Percentiles rank a stretch among this genome's conserved stretches.
These are phyloP conservation scores for Tenthredo amoena DNA, from an alignment of 2,888 invertebrate genomes.

Conservation along the genomic window DNA sequence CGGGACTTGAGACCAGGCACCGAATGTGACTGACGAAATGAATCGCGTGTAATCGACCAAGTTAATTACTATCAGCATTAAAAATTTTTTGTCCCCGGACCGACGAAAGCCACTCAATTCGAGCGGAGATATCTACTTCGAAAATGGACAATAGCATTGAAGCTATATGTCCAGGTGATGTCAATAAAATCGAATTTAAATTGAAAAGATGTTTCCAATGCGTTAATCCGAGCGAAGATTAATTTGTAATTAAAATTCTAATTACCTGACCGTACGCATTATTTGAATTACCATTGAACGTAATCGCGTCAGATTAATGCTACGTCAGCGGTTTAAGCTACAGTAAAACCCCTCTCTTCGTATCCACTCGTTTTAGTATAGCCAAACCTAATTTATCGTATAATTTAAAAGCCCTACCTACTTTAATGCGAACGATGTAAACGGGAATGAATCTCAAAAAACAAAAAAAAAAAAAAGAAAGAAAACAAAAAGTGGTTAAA, in stretches of 20 bases:
- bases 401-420: not conserved
- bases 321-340: conserved; percentile 10
- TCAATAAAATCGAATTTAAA: not conserved
- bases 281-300: conserved; percentile 19
- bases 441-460: not conserved
- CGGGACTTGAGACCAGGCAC: too few species aligned
- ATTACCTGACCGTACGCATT: conserved; percentile 44
- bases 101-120: not conserved
- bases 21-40: not conserved
- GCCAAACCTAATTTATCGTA: not conserved
- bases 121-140: not conserved
- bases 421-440: not conserved
- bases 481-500: not conserved
- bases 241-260: conserved; percentile 54
- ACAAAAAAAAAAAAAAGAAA: not conserved
- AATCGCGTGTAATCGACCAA: not conserved
- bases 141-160: not conserved
- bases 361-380: not conserved
- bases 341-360: not conserved
- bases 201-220: conserved; percentile 33
- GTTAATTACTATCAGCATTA: not conserved
- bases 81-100: not conserved
- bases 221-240: conserved; percentile 42
- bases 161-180: not conserved
- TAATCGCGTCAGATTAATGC: conserved; percentile 11